Evolutionary conservation across 2,113 vertebrate species (phyloP).

Genomic region (Lontra canadensis): DNA sequence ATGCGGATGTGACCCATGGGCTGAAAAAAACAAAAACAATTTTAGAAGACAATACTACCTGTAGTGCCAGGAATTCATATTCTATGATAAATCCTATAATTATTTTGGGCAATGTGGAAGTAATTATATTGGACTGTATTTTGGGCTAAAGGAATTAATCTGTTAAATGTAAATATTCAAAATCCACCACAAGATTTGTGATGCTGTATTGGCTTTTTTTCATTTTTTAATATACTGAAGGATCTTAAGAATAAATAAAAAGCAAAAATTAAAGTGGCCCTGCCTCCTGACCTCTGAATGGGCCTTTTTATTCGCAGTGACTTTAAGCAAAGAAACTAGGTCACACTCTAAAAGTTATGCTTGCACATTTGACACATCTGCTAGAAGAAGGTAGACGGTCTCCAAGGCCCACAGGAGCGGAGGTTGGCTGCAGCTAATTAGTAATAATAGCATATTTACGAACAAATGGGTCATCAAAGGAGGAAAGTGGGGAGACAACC

Average conservation of each 20-base stretch:
- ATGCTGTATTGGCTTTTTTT: background rate
- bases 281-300: background rate
- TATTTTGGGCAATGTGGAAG: background rate
- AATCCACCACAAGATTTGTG: background rate
- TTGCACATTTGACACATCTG: background rate
- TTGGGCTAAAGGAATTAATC: background rate
- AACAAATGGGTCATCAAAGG: background rate
- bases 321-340: background rate
- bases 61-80: background rate
- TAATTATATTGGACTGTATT: background rate
- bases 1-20: background rate
- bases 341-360: background rate
- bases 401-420: background rate
- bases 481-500: background rate
- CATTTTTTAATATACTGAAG: background rate
- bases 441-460: background rate
- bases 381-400: background rate
- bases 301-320: background rate
- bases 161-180: background rate
- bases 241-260: background rate
- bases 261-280: background rate
- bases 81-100: background rate
- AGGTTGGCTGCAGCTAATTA: background rate
- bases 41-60: background rate
- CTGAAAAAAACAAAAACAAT: background rate